Evolutionary conservation across 2,113 vertebrate genomes (phyloP), one percentile per base, ranked within the genome.

Genomic region (Desmodus rotundus): DNA sequence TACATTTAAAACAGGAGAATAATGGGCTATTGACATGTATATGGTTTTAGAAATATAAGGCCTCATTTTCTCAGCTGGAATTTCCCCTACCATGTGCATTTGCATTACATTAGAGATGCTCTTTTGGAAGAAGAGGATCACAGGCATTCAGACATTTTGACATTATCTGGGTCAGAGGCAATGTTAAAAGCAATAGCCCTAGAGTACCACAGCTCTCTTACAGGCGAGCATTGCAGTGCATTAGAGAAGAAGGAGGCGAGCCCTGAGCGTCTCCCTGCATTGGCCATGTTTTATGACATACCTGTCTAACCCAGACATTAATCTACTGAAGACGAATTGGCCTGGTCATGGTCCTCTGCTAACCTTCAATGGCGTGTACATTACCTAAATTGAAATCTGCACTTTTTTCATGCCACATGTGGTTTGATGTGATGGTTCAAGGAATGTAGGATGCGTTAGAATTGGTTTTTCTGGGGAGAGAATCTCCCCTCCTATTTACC

Each of bases 11-110:
- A 98, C 97, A 97, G 96, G 97, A 98, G 98, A 98, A 98, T 98
- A 99, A 98, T 98, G 98, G 98, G 97, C 98, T 98, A 98, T 98
- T 99, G 98, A 98, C 98, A 98, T 98, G 98, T 98, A 99, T 99
- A 99, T 98, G 97, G 98, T 98, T 98, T 98, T 97, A 98, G 97
- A 98, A 98, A 99, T 99, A 98, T 98, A 98, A 98, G 97, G 97
- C 97, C 97, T 98, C 98, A 98, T 98, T 99, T 98, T 98, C 98
- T 98, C 98, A 98, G 98, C 98, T 99, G 98, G 98, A 98, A 98
- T 98, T 98, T 98, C 98, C 98, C 98, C 98, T 96, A 97, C 98
- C 97, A 84, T 97, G 98, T 98, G 97, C 98, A 98, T 98, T 98
- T 98, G 98, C 98, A 99, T 98, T 98, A 97, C 98, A 98, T 99